Base-by-base conservation (phyloP, 2,113 vertebrate genomes). In the Tyto alba region DNA sequence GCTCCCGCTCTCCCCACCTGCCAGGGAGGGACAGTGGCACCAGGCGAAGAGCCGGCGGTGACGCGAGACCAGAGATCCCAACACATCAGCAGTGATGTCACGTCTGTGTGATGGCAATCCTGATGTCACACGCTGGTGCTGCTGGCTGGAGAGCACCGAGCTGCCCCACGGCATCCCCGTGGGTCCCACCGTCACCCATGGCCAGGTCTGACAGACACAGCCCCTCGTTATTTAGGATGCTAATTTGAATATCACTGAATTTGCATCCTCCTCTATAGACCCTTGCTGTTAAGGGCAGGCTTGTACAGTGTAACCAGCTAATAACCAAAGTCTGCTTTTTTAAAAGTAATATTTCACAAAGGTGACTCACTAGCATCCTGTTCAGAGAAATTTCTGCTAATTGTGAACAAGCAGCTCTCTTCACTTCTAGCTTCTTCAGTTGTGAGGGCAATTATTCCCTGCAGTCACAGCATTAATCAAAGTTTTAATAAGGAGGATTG, bases 101-200 rank as follows among this genome's bases (percentile, higher is more conserved):
- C 0, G 6, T 20, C 50, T 11, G 53, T 0, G 1, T 0, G 16
- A 34, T 2, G 27, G 68, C 16, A 55, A 43, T 8, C 30, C 1
- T 8, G 36, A n/a, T 18, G 9, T 47, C 52, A 16, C 0, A 2
- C 1, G 5, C 36, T 0, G 6, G 6, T 2, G 3, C 17, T 30
- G 56, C 59, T n/a, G 55, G 34, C 53, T 78, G 43, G 48, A 41
- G 26, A 79, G 74, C 66, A 38, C 26, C 0, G 0, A 57, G 62
- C 59, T 16, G 7, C 50, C 36, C 48, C 4, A 0, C 53, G 52
- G 63, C 57, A 76, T 7, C 48, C 21, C 63, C 0, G 0, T 3
- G 32, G 38, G n/a, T 72, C 38, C 63, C 55, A 55, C 52, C n/a
- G 29, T 7, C 48, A 41, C 23, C 30, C 29, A 22, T 0, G 1